Conservation (phyloP, 2,113 vertebrate species). For the Mirza zaza region DNA sequence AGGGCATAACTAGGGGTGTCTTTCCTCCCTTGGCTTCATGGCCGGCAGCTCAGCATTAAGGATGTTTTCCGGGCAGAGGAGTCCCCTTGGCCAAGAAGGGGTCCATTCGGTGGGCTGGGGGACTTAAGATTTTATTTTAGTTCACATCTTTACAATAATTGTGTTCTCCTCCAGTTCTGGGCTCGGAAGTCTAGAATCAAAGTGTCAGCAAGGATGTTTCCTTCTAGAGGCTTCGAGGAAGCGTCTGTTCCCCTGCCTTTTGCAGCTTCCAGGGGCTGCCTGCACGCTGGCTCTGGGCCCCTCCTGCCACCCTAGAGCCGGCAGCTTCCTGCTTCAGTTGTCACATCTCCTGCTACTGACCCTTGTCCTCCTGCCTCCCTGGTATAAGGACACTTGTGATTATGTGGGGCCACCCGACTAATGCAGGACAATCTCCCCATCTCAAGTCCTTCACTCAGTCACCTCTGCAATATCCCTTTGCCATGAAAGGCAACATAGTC, state of each 20-base stretch:
- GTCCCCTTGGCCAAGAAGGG: too few relatives aligned
- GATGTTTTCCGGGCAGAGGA: too few relatives aligned
- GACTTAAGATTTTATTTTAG: too few relatives aligned
- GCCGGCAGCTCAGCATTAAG: too few relatives aligned
- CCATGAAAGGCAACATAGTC: not conserved
- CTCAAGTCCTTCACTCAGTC: too few relatives aligned
- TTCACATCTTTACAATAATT: not conserved
- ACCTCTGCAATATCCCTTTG: not conserved
- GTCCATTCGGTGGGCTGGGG: too few relatives aligned
- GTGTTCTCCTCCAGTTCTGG: not conserved
- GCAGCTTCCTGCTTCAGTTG: not conserved
- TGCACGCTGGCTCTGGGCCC: not conserved
- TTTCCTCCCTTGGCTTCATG: too few relatives aligned
- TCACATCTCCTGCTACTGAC: not conserved
- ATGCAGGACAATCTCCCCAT: not conserved
- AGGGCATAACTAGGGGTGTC: too few relatives aligned
- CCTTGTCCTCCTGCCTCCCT: not conserved
- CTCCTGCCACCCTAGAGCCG: not conserved
- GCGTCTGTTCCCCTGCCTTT: not conserved
- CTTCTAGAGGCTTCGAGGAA: not conserved
- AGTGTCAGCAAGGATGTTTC: not conserved
- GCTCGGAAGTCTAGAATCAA: not conserved
- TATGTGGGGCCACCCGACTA: not conserved
- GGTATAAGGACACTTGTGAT: not conserved
- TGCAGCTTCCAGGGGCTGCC: not conserved